Evolutionary conservation across 2,888 invertebrate genomes (phyloP).

Genomic region (Stenodema calcarata): DNA sequence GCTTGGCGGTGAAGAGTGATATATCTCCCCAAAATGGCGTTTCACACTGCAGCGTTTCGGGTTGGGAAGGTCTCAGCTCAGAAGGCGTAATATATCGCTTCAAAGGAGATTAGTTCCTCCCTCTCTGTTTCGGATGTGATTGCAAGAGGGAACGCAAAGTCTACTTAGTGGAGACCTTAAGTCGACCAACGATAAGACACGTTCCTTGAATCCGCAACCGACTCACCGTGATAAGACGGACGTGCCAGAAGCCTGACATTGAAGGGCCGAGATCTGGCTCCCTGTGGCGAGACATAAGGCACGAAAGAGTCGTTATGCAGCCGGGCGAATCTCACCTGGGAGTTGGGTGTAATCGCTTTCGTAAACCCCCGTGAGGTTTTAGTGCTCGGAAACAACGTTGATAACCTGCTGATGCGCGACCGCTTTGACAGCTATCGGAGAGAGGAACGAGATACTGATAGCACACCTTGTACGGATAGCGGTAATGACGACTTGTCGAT

Average conservation of each 20-base stretch:
- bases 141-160: neutral
- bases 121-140: neutral
- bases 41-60: neutral
- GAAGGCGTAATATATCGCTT: conserved; percentile 4
- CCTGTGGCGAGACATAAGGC: conserved; percentile 22
- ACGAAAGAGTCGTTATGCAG: conserved; percentile 17
- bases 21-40: neutral
- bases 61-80: neutral
- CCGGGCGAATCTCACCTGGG: neutral
- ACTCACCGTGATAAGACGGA: conserved; percentile 26
- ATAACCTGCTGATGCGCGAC: neutral
- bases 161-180: neutral
- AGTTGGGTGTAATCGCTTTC: neutral
- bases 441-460: neutral
- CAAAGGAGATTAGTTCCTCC: conserved; percentile 30
- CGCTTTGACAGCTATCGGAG: neutral
- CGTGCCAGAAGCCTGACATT: conserved; percentile 42
- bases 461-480: neutral
- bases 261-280: conserved; percentile 21
- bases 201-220: neutral
- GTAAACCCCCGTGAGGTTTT: neutral
- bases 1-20: neutral
- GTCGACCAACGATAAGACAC: conserved; percentile 29
- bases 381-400: neutral
- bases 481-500: neutral